phyloP scores from a whole-genome alignment of 1,140 invertebrate genomes.

The Linepithema humile region DNA sequence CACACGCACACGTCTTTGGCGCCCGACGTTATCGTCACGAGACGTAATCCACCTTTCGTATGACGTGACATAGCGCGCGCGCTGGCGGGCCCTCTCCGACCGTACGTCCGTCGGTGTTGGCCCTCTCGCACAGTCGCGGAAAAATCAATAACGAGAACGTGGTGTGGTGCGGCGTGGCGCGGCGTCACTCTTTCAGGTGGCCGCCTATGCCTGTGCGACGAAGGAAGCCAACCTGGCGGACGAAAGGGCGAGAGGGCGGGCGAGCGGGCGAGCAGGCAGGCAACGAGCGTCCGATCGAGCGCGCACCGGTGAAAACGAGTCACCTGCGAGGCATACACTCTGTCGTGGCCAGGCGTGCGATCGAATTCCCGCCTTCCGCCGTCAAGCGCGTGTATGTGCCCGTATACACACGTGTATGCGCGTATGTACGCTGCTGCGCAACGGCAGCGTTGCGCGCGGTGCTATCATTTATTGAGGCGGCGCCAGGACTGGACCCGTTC shows the following conservation, averaged over 20 bases:
- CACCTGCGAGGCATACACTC: conserved; percentile 66
- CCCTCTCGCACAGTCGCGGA: conserved; percentile 77
- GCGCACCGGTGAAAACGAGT: conserved; percentile 68
- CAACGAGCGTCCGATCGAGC: conserved; percentile 67
- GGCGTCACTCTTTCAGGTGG: conserved; percentile 79
- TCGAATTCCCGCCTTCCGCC: conserved; percentile 75
- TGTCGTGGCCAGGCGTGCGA: conserved; percentile 59
- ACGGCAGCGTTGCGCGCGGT: conserved; percentile 11
- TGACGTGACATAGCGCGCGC: conserved; percentile 76
- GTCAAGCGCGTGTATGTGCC: background rate
- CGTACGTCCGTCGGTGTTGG: no score
- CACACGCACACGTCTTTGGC: background rate
- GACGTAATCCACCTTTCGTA: conserved; percentile 78
- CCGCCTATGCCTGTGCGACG: conserved; percentile 55
- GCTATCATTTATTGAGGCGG: conserved; percentile 25
- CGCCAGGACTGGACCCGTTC: background rate
- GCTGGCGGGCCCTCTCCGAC: conserved; percentile 56
- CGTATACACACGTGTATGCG: background rate
- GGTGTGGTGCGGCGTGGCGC: conserved; percentile 75
- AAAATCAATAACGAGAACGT: conserved; percentile 84
- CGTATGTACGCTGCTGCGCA: conserved; percentile 15
- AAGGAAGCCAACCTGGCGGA: conserved; percentile 62
- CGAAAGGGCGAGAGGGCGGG: background rate
- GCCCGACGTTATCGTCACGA: conserved; percentile 45
- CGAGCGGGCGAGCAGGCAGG: conserved; percentile 44